Evolutionary conservation across 2,113 vertebrate species (phyloP).

Genomic region (Crotalus helleri): DNA sequence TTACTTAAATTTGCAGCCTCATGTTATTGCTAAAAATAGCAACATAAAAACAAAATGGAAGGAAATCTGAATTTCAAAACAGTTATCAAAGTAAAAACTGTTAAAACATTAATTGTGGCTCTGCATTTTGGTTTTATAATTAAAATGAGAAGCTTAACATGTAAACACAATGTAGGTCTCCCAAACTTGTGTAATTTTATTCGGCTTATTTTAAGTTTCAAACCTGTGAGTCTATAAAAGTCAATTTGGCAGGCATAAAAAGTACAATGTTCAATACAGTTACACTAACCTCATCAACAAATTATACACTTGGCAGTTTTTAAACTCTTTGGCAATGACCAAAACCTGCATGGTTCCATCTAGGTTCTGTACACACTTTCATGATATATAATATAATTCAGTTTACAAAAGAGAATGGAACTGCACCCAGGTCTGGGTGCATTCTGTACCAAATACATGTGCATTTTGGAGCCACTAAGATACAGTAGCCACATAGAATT

Average conservation of each 20-base stretch:
- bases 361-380: background rate
- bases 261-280: slow-evolving; percentile 8
- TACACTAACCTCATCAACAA: background rate
- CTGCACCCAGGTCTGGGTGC: background rate
- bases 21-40: slow-evolving; percentile 3
- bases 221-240: background rate
- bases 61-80: slow-evolving; percentile 27
- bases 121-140: background rate
- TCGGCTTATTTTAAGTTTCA: background rate
- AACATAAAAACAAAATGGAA: background rate
- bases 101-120: slow-evolving; percentile 14
- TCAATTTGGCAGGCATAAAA: background rate
- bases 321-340: background rate
- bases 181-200: background rate
- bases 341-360: background rate
- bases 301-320: background rate
- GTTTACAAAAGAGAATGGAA: background rate
- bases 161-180: background rate
- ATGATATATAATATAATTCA: background rate
- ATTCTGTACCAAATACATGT: background rate
- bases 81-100: slow-evolving; percentile 28
- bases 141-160: background rate
- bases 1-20: background rate
- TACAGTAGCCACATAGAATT: background rate
- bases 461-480: background rate